Conservation (phyloP, 2,113 vertebrate genomes). For the Phylloscopus whistleri region DNA sequence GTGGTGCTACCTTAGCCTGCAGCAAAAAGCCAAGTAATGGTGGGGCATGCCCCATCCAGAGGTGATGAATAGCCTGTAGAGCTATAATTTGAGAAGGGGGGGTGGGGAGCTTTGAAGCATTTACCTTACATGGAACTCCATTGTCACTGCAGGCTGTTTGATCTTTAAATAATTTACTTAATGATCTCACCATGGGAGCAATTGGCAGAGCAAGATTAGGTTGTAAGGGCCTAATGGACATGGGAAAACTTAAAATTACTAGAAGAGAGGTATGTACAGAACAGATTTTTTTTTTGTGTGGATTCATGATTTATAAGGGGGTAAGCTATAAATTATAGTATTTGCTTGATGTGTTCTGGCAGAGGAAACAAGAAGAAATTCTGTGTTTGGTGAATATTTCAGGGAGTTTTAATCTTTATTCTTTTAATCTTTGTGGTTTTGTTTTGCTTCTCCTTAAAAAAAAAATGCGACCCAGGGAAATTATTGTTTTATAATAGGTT, state of each 20-base stretch:
- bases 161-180: conserved; percentile 99
- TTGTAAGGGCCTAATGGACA: conserved; percentile 97
- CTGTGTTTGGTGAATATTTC: background rate
- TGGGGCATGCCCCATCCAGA: conserved; percentile 87
- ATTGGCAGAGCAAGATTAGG: conserved; percentile 96
- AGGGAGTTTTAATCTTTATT: conserved; percentile 19
- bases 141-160: conserved; percentile 98
- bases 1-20: conserved; percentile 96
- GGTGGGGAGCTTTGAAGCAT: conserved; percentile 88
- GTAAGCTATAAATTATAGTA: conserved; percentile 30
- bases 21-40: conserved; percentile 95
- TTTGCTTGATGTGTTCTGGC: conserved; percentile 38
- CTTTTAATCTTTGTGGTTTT: conserved; percentile 28
- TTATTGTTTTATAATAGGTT: conserved; percentile 63
- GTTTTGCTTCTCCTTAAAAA: conserved; percentile 11
- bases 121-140: conserved; percentile 97
- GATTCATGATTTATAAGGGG: conserved; percentile 52
- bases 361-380: conserved; percentile 29
- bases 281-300: conserved; percentile 36
- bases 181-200: conserved; percentile 99
- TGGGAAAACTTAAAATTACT: conserved; percentile 88
- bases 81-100: conserved; percentile 91
- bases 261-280: conserved; percentile 69
- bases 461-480: background rate
- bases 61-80: conserved; percentile 88